Evolutionary conservation across 2,888 invertebrate genomes (phyloP).

Genomic region (Machimus atricapillus): DNA sequence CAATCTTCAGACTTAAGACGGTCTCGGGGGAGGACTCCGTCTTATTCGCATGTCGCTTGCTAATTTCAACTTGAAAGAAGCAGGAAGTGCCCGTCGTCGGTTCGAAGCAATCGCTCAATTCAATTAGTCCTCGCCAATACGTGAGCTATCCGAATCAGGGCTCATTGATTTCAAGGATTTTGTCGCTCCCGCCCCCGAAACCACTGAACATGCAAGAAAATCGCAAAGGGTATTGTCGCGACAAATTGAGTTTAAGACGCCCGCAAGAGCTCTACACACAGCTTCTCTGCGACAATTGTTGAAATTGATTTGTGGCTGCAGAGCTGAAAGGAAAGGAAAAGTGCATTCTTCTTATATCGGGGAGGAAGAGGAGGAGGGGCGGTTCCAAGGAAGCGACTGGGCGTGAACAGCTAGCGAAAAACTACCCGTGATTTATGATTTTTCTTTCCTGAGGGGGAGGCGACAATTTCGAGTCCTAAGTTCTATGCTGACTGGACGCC

Average conservation of each 20-base stretch:
- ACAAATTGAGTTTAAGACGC: slow-evolving; percentile 21
- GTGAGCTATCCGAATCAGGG: slow-evolving; percentile 6
- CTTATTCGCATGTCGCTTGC: background rate
- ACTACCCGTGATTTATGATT: background rate
- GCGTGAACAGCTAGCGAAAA: slow-evolving; percentile 22
- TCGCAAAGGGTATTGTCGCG: background rate
- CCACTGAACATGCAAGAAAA: background rate
- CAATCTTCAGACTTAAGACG: background rate
- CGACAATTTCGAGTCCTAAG: background rate
- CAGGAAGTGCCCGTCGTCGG: background rate
- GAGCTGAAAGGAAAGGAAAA: slow-evolving; percentile 26
- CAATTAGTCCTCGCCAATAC: slow-evolving; percentile 17
- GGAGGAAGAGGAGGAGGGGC: background rate
- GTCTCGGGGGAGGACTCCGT: background rate
- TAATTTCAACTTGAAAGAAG: background rate
- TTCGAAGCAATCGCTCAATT: slow-evolving; percentile 18
- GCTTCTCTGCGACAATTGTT: background rate
- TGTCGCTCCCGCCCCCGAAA: background rate
- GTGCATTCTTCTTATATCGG: background rate
- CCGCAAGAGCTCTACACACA: background rate
- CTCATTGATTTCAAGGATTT: background rate
- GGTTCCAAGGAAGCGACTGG: background rate
- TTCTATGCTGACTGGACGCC: background rate
- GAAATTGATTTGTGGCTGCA: slow-evolving; percentile 16
- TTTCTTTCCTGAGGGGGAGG: background rate